Conservation (phyloP, 92 coral and sea anemone species). For the Parazoanthus atlanticus region DNA sequence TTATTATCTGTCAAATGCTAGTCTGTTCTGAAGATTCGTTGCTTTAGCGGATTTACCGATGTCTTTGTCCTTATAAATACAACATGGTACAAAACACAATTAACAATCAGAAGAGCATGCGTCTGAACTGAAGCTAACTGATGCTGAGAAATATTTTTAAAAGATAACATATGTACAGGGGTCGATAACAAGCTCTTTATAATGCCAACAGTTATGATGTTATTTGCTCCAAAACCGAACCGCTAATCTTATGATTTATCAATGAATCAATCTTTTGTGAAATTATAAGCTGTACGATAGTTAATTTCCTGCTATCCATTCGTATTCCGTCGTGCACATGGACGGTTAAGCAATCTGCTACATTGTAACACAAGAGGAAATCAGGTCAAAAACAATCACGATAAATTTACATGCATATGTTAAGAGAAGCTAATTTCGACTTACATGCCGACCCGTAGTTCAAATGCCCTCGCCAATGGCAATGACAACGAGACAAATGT, state of each 20-base stretch:
- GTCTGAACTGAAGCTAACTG: background rate
- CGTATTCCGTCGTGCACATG: background rate
- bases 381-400: background rate
- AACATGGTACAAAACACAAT: background rate
- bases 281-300: background rate
- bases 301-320: background rate
- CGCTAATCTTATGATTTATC: background rate
- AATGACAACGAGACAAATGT: background rate
- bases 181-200: background rate
- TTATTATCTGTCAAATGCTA: background rate
- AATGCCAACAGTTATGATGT: background rate
- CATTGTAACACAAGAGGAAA: background rate
- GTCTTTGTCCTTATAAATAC: background rate
- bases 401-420: background rate
- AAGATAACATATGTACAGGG: background rate
- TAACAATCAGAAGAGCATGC: background rate
- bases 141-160: too few species aligned
- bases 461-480: slow-evolving; percentile 4
- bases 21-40: background rate
- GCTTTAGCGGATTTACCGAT: background rate
- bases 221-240: background rate
- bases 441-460: slow-evolving; percentile 32
- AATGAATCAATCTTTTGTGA: background rate
- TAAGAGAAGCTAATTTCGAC: background rate
- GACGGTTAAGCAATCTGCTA: background rate